phyloP scores from a whole-genome alignment of 2,113 vertebrate genomes.

The Kryptolebias marmoratus region DNA sequence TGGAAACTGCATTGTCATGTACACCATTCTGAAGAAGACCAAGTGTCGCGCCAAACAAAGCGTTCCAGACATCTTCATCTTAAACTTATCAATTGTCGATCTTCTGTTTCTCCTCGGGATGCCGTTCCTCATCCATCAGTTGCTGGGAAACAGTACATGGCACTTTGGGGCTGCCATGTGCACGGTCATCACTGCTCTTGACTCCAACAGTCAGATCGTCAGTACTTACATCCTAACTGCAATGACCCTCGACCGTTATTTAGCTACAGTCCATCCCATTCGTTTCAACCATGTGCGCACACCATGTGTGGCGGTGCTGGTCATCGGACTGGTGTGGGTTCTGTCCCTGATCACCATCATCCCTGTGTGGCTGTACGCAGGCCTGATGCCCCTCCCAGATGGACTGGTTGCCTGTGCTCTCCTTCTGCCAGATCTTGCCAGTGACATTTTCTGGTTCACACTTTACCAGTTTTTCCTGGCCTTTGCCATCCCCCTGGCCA shows the following conservation, averaged over 20 bases:
- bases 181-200: conserved; percentile 85
- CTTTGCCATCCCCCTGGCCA: conserved; percentile 82
- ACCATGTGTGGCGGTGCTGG: conserved; percentile 75
- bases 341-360: conserved; percentile 86
- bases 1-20: conserved; percentile 87
- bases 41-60: conserved; percentile 84
- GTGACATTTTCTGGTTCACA: conserved; percentile 87
- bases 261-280: conserved; percentile 87
- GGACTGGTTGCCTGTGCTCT: conserved; percentile 85
- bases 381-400: conserved; percentile 84
- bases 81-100: conserved; percentile 86
- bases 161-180: conserved; percentile 85
- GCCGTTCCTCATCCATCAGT: conserved; percentile 90
- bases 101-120: conserved; percentile 87
- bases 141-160: conserved; percentile 87
- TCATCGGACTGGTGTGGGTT: conserved; percentile 83
- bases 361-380: conserved; percentile 86
- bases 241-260: conserved; percentile 87
- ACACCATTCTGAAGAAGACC: conserved; percentile 86
- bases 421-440: conserved; percentile 84
- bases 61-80: conserved; percentile 87
- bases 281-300: conserved; percentile 84
- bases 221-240: conserved; percentile 89
- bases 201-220: conserved; percentile 88
- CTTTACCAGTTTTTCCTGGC: conserved; percentile 88